Conservation (phyloP, 2,888 invertebrate species). For the Cosmia trapezina region DNA sequence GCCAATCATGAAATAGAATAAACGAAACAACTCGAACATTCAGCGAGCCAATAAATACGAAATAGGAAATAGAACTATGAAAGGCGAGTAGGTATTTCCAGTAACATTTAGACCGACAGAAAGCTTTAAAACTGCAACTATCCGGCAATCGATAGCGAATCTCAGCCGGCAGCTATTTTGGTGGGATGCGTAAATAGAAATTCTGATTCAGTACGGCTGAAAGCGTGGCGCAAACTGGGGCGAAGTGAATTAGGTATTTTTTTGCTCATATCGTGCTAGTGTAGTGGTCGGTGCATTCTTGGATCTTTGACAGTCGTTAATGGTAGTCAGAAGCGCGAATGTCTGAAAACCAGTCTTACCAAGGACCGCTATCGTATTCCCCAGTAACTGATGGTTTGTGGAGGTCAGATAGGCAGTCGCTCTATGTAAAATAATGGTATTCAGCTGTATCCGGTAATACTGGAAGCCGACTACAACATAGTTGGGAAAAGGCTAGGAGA, state of each 20-base stretch:
- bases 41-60: constrained; percentile 31
- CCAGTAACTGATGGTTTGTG: too few relatives aligned
- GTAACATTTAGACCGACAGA: constrained; percentile 36
- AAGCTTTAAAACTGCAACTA: constrained; percentile 58
- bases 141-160: constrained; percentile 60
- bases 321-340: too few relatives aligned
- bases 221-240: not conserved
- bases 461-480: too few relatives aligned
- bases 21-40: constrained; percentile 15
- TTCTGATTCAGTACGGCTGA: not conserved
- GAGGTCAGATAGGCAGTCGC: too few relatives aligned
- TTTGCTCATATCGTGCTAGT: not conserved
- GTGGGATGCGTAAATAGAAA: constrained; percentile 50
- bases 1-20: constrained; percentile 33
- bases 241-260: constrained; percentile 15
- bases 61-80: constrained; percentile 38
- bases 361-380: too few relatives aligned
- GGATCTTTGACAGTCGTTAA: too few relatives aligned
- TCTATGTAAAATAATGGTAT: too few relatives aligned
- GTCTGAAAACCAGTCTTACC: too few relatives aligned
- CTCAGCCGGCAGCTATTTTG: constrained; percentile 58
- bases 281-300: too few relatives aligned
- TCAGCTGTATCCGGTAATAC: too few relatives aligned
- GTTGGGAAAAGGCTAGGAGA: too few relatives aligned
- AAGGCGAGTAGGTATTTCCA: constrained; percentile 31